Evolutionary conservation across 2,888 invertebrate species (phyloP).

Genomic region (Acanthococcus lagerstroemiae): DNA sequence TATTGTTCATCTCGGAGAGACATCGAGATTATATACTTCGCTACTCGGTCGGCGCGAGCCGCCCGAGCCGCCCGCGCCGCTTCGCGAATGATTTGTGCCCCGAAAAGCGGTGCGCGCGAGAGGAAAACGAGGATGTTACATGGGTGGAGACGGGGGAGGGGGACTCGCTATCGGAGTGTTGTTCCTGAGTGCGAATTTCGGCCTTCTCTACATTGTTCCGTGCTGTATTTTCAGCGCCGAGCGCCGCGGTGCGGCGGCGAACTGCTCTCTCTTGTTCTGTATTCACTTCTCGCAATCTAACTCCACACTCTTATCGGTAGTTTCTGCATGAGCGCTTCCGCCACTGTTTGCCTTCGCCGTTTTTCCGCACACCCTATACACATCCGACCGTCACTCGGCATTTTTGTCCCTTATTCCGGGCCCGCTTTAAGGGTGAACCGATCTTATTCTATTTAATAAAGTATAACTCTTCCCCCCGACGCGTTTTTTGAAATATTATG

Average conservation of each 20-base stretch:
- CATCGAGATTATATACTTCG: constrained; percentile 21
- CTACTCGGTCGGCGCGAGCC: background rate
- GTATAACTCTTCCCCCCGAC: constrained; percentile 20
- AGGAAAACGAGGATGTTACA: background rate
- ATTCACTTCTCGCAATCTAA: constrained; percentile 25
- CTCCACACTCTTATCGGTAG: constrained; percentile 26
- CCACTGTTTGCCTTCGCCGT: constrained; percentile 23
- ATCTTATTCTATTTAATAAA: constrained; percentile 30
- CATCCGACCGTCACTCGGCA: constrained; percentile 6
- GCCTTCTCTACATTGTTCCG: constrained; percentile 23
- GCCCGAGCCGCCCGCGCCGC: too few species aligned
- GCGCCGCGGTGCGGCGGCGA: background rate
- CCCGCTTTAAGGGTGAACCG: constrained; percentile 18
- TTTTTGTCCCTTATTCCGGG: constrained; percentile 17
- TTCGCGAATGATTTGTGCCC: constrained; percentile 23
- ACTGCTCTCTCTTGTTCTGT: constrained; percentile 20
- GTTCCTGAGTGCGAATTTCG: constrained; percentile 27
- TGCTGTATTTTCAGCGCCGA: background rate
- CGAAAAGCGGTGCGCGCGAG: background rate
- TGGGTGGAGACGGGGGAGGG: background rate
- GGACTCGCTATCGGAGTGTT: constrained; percentile 20
- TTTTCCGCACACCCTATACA: constrained; percentile 14
- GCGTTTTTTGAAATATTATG: background rate
- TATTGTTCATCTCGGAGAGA: constrained; percentile 20
- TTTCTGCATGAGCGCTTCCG: constrained; percentile 30